Evolutionary conservation across 2,888 invertebrate species (phyloP), one percentile per base, ranked within the genome.

Genomic region (Chrysopilus asiliformis): DNA sequence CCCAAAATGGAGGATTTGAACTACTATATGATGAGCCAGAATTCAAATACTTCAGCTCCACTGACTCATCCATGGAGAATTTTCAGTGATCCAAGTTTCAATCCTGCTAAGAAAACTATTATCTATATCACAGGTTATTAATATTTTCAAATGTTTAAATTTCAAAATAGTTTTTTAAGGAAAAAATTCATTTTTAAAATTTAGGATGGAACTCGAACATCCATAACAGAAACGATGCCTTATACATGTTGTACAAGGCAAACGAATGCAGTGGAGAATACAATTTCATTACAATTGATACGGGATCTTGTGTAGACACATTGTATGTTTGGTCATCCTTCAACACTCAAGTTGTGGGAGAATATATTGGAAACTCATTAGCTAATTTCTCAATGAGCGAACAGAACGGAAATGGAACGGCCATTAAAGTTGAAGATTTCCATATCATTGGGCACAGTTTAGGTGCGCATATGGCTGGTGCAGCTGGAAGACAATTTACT

Each of bases 381-480:
- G 15, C 14, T 14, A 20, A 32, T 36, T 34, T 37, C n/a, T n/a
- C n/a, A n/a, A n/a, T n/a, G n/a, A n/a, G n/a, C n/a, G n/a, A n/a
- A n/a, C n/a, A n/a, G n/a, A n/a, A n/a, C n/a, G n/a, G n/a, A n/a
- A n/a, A n/a, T n/a, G n/a, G n/a, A n/a, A n/a, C n/a, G n/a, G n/a
- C n/a, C n/a, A n/a, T n/a, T n/a, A n/a, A n/a, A n/a, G n/a, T 50
- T 29, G 50, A 54, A 42, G 52, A 49, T 33, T 49, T 62, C n/a
- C 58, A 60, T 18, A 26, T 62, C 38, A 49, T 62, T 30, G 58
- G 51, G 9, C 56, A 57, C 32, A 53, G 53, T 37, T 44, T 53
- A 25, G 57, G 51, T 29, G 58, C 60, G 20, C 58, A 62, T 34
- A 55, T 61, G 32, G 58, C 53, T 34, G 62, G 64, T 26, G 45